phyloP scores from a whole-genome alignment of 2,113 vertebrate species.

The Grantiella picta region DNA sequence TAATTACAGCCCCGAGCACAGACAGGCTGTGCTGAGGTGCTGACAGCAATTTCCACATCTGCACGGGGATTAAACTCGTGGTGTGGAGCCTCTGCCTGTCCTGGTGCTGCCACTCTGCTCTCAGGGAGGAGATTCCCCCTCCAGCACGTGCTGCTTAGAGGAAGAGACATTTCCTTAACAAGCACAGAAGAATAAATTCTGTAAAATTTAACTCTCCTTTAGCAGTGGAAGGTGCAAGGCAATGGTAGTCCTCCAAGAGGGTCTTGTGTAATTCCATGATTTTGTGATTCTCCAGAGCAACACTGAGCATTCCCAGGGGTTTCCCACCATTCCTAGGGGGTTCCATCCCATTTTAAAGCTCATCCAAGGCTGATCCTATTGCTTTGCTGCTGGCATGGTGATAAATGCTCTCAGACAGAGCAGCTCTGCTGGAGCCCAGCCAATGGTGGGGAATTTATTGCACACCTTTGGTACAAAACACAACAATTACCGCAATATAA shows the following conservation, averaged over 20 bases:
- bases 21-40: not conserved
- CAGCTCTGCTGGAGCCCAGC: not conserved
- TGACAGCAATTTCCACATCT: not conserved
- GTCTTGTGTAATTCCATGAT: not conserved
- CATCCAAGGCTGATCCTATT: not conserved
- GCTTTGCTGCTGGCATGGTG: not conserved
- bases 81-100: not conserved
- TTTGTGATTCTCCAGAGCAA: not conserved
- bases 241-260: rapidly evolving
- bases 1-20: not conserved
- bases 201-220: not conserved
- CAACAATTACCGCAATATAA: not conserved
- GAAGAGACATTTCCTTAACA: not conserved
- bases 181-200: not conserved
- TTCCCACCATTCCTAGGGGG: not conserved
- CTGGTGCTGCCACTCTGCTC: rapidly evolving
- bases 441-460: not conserved
- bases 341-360: not conserved
- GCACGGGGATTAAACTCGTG: rapidly evolving
- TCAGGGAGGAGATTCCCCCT: rapidly evolving
- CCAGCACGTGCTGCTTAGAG: rapidly evolving
- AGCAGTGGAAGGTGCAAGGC: not conserved
- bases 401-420: not conserved
- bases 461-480: not conserved
- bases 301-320: not conserved